Evolutionary conservation across 37 sponge, comb jelly and placozoan species (phyloP).

Genomic region (Hexactinellida sp.): DNA sequence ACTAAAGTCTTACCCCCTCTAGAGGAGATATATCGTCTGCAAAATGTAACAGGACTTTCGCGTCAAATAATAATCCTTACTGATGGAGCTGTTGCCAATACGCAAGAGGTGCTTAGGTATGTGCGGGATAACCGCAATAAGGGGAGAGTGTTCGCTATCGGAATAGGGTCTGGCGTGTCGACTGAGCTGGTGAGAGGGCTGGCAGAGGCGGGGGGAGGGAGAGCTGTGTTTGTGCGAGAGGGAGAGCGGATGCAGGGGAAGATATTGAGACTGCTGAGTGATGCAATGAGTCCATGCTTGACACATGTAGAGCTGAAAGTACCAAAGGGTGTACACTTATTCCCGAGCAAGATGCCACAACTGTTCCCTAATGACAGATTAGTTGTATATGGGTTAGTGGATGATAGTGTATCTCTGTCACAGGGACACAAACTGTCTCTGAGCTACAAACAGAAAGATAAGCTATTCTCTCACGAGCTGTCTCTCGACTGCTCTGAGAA

Average conservation of each 20-base stretch:
- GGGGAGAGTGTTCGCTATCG: conserved; percentile 47
- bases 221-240: conserved; percentile 42
- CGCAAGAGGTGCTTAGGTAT: background rate
- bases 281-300: background rate
- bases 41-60: conserved; percentile 13
- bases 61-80: conserved; percentile 47
- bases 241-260: conserved; percentile 57
- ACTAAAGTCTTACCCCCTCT: conserved; percentile 42
- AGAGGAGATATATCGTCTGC: conserved; percentile 28
- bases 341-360: background rate
- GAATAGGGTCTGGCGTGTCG: conserved; percentile 77
- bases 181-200: conserved; percentile 63
- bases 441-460: background rate
- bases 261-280: conserved; percentile 27
- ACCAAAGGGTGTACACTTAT: background rate
- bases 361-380: background rate
- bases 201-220: conserved; percentile 61
- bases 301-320: background rate
- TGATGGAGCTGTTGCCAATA: conserved; percentile 51
- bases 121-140: background rate
- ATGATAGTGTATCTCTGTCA: background rate
- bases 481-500: background rate
- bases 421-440: background rate
- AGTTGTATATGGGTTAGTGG: background rate
- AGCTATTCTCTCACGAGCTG: background rate